phyloP scores from a whole-genome alignment of 2,797 vertebrate genomes.

The Chloroceryle amazona region DNA sequence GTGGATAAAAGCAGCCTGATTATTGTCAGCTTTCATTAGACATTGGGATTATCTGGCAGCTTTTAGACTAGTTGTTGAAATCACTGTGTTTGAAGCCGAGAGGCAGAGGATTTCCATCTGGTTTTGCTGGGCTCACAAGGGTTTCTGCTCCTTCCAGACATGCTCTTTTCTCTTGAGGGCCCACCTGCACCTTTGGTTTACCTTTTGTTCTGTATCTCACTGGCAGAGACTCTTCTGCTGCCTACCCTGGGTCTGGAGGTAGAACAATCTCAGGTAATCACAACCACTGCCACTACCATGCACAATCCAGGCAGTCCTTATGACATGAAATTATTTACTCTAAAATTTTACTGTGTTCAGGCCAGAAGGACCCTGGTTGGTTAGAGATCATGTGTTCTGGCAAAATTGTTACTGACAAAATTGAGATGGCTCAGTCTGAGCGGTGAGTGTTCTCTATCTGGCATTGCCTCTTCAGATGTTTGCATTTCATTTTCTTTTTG shows the following conservation, averaged over 20 bases:
- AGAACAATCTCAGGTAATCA: not conserved
- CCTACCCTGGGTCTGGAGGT: not conserved
- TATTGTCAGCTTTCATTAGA: not conserved
- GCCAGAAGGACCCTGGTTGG: too few species aligned
- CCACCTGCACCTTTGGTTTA: not conserved
- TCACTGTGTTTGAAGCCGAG: not conserved
- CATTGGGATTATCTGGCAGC: accelerated
- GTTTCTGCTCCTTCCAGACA: not conserved
- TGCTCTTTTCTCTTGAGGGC: not conserved
- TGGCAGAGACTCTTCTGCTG: not conserved
- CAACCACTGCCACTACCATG: too few species aligned
- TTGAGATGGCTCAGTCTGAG: too few species aligned
- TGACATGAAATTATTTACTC: too few species aligned
- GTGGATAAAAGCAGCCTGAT: not conserved
- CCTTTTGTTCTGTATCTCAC: not conserved
- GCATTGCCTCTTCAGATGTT: too few species aligned
- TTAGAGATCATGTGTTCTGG: too few species aligned
- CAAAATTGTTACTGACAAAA: too few species aligned
- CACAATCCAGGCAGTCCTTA: too few species aligned
- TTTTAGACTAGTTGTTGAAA: too few species aligned
- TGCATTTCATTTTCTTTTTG: too few species aligned
- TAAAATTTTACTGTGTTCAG: too few species aligned
- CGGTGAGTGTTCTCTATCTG: too few species aligned
- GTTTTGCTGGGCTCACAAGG: not conserved
- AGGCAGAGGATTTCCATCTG: not conserved